phyloP scores from a whole-genome alignment of 2,797 vertebrate genomes.

The Phoebastria nigripes region DNA sequence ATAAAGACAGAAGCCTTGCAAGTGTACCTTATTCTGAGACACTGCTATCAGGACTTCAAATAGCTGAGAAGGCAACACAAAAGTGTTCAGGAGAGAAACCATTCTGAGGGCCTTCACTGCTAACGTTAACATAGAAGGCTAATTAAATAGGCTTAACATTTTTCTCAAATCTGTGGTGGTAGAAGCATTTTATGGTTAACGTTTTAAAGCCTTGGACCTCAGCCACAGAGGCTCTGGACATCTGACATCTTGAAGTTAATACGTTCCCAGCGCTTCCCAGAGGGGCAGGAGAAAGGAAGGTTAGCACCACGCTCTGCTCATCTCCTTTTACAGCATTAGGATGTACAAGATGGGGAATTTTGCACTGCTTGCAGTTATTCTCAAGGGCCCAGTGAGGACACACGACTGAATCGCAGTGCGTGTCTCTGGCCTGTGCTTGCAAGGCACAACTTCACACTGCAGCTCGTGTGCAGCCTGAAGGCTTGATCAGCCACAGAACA shows the following conservation, averaged over 20 bases:
- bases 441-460: not conserved
- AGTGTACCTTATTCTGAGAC: not conserved
- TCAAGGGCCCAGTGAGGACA: not conserved
- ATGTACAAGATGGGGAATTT: rapidly evolving
- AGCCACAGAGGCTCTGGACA: not conserved
- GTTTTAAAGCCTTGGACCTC: not conserved
- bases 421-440: not conserved
- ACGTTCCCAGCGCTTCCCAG: rapidly evolving
- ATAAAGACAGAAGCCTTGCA: not conserved
- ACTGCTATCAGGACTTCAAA: not conserved
- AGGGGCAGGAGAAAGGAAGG: not conserved
- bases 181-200: not conserved
- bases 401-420: rapidly evolving
- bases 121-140: rapidly evolving
- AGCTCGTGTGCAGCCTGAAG: not conserved
- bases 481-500: not conserved
- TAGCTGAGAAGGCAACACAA: not conserved
- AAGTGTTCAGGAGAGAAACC: not conserved
- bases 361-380: not conserved
- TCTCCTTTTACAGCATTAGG: not conserved
- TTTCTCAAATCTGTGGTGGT: not conserved
- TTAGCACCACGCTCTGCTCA: not conserved
- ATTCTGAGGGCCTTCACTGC: not conserved
- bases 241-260: rapidly evolving
- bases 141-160: rapidly evolving